phyloP scores from a whole-genome alignment of 2,888 invertebrate genomes.

The Siphonodentalium dalli region DNA sequence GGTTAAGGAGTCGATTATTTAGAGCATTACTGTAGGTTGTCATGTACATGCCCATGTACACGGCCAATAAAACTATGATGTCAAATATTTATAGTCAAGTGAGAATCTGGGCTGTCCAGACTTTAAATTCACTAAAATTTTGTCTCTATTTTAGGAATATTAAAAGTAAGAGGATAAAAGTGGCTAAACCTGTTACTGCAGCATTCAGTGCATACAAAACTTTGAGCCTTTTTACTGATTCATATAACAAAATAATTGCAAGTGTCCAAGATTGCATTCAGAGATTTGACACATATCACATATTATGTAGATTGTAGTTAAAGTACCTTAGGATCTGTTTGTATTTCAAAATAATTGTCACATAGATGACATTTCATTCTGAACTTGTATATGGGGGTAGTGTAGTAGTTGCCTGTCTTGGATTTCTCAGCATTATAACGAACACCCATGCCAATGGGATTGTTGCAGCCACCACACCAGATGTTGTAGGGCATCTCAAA shows the following conservation, averaged over 20 bases:
- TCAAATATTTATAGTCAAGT: too few species aligned
- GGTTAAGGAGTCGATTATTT: too few species aligned
- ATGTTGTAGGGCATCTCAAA: conserved; percentile 99
- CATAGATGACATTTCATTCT: conserved; percentile 99
- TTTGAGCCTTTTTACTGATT: neutral
- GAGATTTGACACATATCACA: neutral
- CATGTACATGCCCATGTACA: too few species aligned
- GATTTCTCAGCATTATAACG: conserved; percentile 80
- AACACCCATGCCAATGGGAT: conserved; percentile 99
- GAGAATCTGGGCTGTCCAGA: too few species aligned
- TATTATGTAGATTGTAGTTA: neutral
- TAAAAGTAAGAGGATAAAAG: too few species aligned
- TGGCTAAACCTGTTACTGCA: too few species aligned
- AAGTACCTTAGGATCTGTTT: conserved; percentile 91
- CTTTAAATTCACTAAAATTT: too few species aligned
- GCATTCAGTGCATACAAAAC: too few species aligned
- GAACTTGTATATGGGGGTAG: conserved; percentile 96
- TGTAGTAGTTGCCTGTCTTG: conserved; percentile 93
- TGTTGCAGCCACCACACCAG: conserved; percentile 98
- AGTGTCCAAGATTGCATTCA: neutral
- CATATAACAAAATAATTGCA: neutral
- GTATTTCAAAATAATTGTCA: conserved; percentile 96
- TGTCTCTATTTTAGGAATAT: too few species aligned
- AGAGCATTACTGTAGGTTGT: too few species aligned
- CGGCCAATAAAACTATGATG: too few species aligned